Base-by-base conservation (phyloP, 2,888 invertebrate genomes). In the Hololepta plana region DNA sequence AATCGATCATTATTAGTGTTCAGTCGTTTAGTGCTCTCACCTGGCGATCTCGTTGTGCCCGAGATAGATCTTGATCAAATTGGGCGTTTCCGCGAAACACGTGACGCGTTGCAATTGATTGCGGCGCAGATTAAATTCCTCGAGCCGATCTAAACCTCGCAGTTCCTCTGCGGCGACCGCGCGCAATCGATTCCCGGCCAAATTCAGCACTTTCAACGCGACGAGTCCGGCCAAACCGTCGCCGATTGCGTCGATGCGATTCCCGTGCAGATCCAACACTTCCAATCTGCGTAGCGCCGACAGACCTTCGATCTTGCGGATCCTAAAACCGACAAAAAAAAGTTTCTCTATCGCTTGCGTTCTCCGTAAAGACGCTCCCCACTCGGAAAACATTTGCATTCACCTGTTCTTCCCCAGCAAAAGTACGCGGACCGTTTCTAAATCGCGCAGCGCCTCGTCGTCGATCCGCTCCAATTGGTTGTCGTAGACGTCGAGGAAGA, bases 401-500 rank as follows among this genome's bases (percentile, higher is more conserved):
- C 52, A 74, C 77, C 81, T 75, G 55, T 93, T 93, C 59, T 91
- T 91, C 2, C 91, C 91, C 49, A 93, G 64, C 34, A 91, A 60
- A 29, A 93, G 62, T 8, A 91, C 90, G 36, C 88, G 62, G 24
- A 91, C 60, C 27, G 72, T 67, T 39, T 76, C 74, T 32, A 93
- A 60, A n/a, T 11, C 16, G 4, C 30, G 21, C n/a, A n/a, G n/a
- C n/a, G n/a, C n/a, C n/a, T n/a, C n/a, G 29, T 73, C 77, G 29
- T 71, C 69, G 33, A 91, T 77, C 46, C 73, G 73, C 38, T 90
- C 90, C 34, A 93, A 72, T 53, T 90, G 87, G 57, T 93, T 93
- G 55, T 91, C 87, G 48, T 91, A 93, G 30, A 93, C 64, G 56
- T 93, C 91, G 31, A 93, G 66, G 51, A 91, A 91, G 10, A 91